These are phyloP conservation scores for Metaphire vulgaris DNA, from an alignment of 1,140 invertebrate genomes.

Conservation along the genomic window DNA sequence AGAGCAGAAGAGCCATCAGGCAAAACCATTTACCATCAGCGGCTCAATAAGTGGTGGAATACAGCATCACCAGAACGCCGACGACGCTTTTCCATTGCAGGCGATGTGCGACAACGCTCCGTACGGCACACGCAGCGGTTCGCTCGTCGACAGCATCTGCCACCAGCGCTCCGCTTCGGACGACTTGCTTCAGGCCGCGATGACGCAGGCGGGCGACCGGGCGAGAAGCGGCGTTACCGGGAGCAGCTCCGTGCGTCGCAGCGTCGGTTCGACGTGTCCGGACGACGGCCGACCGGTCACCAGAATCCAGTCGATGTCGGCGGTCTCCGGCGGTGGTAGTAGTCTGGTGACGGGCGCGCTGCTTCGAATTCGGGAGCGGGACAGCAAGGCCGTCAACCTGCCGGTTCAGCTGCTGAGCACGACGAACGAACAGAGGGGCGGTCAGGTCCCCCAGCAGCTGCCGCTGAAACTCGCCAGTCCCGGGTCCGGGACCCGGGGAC, in stretches of 20 bases:
- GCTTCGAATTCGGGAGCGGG: constrained; percentile 22
- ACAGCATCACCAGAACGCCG: neutral
- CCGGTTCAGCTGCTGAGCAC: constrained; percentile 71
- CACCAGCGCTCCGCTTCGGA: neutral
- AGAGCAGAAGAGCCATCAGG: constrained; percentile 4
- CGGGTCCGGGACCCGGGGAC: neutral
- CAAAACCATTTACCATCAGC: neutral
- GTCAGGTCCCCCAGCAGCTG: constrained; percentile 70
- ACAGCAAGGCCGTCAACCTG: too few species aligned
- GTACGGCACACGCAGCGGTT: neutral
- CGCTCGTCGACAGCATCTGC: neutral
- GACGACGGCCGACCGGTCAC: neutral
- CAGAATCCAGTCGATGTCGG: neutral
- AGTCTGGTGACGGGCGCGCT: neutral
- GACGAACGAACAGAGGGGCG: constrained; percentile 72
- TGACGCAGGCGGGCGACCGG: neutral
- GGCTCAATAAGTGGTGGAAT: neutral
- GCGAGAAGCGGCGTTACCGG: neutral
- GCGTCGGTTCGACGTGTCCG: too few species aligned
- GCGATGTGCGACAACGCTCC: neutral
- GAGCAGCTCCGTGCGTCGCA: neutral
- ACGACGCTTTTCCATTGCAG: neutral
- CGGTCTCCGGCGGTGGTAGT: neutral
- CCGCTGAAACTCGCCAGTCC: constrained; percentile 58
- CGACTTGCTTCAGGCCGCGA: neutral